These are phyloP conservation scores for Lutraria lutraria DNA, from an alignment of 2,888 invertebrate genomes.

Conservation along the genomic window DNA sequence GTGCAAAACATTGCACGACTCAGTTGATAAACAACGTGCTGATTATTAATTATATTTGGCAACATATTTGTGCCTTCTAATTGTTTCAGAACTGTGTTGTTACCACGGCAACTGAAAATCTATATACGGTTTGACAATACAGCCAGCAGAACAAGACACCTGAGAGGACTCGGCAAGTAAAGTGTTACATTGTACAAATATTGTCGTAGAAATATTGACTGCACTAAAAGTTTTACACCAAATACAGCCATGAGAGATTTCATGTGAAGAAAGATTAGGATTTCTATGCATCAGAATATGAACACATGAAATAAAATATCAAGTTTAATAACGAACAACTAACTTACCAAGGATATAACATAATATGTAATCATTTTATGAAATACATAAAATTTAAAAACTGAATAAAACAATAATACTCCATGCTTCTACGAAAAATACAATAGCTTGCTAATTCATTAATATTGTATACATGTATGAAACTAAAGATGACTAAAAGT, in stretches of 20 bases:
- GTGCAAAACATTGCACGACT: too few species aligned
- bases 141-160: constrained; percentile 26
- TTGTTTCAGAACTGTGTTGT: constrained; percentile 12
- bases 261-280: neutral
- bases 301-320: too few species aligned
- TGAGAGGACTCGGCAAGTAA: neutral
- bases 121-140: constrained; percentile 21
- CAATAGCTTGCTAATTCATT: too few species aligned
- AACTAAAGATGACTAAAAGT: too few species aligned
- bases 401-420: too few species aligned
- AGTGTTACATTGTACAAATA: constrained; percentile 2
- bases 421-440: too few species aligned
- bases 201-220: neutral
- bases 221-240: neutral
- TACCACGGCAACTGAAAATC: constrained; percentile 28
- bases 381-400: too few species aligned
- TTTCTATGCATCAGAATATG: too few species aligned
- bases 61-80: neutral
- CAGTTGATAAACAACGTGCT: neutral
- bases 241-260: neutral
- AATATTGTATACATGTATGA: too few species aligned
- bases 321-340: too few species aligned
- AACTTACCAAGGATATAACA: too few species aligned
- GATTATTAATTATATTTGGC: constrained; percentile 9
- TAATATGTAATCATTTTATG: too few species aligned